Conservation (phyloP, 1,140 invertebrate species). For the Rhizoglyphus robini region DNA sequence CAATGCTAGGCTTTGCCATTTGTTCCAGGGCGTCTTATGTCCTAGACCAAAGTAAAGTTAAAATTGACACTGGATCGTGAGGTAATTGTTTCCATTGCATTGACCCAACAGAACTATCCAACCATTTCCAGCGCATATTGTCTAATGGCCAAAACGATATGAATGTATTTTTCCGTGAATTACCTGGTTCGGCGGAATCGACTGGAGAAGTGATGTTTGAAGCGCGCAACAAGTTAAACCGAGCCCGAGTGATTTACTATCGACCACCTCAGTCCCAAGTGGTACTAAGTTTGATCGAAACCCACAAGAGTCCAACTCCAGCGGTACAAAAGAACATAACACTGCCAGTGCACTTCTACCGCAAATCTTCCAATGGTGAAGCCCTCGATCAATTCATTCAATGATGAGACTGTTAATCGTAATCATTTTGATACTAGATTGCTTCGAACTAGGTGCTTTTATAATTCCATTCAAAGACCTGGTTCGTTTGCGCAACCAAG, state of each 20-base stretch:
- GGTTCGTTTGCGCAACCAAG: background rate
- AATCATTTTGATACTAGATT: background rate
- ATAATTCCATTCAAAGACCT: background rate
- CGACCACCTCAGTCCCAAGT: background rate
- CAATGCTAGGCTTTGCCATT: too few relatives aligned
- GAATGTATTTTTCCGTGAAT: background rate
- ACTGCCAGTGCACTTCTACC: slow-evolving; percentile 2
- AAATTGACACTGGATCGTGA: too few relatives aligned
- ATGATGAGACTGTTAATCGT: background rate
- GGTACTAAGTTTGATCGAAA: background rate
- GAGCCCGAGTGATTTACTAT: background rate
- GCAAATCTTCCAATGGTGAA: background rate
- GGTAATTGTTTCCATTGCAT: too few relatives aligned
- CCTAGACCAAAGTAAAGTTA: too few relatives aligned
- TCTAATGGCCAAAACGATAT: background rate
- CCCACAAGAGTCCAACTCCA: background rate
- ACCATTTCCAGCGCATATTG: background rate
- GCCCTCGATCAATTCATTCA: background rate
- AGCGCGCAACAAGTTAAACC: background rate
- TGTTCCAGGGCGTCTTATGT: too few relatives aligned
- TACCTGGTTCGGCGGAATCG: background rate
- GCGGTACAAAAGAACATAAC: slow-evolving; percentile 1
- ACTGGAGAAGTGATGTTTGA: slow-evolving; percentile 1
- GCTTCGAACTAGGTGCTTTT: slow-evolving; percentile 1
- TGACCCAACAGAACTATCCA: background rate